Evolutionary conservation across 2,797 vertebrate species (phyloP).

Genomic region (Amblyopsis hoosieri): DNA sequence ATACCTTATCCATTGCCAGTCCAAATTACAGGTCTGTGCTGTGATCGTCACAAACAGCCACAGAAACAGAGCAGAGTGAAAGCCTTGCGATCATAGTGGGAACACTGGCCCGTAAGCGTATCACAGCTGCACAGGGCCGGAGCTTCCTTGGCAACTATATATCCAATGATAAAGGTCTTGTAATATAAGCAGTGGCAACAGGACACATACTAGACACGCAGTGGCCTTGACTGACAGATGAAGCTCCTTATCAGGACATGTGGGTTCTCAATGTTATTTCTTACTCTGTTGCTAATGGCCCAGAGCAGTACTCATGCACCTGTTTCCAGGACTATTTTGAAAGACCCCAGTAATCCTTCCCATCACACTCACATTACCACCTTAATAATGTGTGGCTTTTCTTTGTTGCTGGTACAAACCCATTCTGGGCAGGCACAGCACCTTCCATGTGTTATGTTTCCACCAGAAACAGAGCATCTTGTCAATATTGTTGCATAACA

Average conservation of each 20-base stretch:
- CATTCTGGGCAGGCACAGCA: not conserved
- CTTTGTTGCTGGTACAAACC: slow-evolving; percentile 24
- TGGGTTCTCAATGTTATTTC: slow-evolving; percentile 55
- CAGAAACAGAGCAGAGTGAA: slow-evolving; percentile 38
- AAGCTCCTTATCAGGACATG: slow-evolving; percentile 12
- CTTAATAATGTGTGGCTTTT: slow-evolving; percentile 33
- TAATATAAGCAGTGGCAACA: not conserved
- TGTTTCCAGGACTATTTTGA: slow-evolving; percentile 67
- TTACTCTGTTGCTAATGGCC: slow-evolving; percentile 48
- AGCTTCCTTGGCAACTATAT: not conserved
- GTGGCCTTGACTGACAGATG: slow-evolving; percentile 20
- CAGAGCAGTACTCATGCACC: slow-evolving; percentile 53
- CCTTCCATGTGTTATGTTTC: slow-evolving; percentile 21
- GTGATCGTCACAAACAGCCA: slow-evolving; percentile 56
- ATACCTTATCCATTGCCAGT: slow-evolving; percentile 74
- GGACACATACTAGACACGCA: not conserved
- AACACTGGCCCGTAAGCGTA: slow-evolving; percentile 15
- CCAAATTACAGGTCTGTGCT: slow-evolving; percentile 80
- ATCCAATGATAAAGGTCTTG: too few relatives aligned
- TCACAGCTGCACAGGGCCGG: slow-evolving; percentile 41
- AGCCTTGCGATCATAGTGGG: slow-evolving; percentile 4
- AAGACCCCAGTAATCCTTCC: slow-evolving; percentile 46
- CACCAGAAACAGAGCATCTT: slow-evolving; percentile 18
- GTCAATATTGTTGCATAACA: slow-evolving; percentile 7
- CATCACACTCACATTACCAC: slow-evolving; percentile 58